A percentile compares a stretch with the other conserved stretches of the same genome.
phyloP scores from a whole-genome alignment of 2,797 vertebrate species.

The Sebastes hubbsi region DNA sequence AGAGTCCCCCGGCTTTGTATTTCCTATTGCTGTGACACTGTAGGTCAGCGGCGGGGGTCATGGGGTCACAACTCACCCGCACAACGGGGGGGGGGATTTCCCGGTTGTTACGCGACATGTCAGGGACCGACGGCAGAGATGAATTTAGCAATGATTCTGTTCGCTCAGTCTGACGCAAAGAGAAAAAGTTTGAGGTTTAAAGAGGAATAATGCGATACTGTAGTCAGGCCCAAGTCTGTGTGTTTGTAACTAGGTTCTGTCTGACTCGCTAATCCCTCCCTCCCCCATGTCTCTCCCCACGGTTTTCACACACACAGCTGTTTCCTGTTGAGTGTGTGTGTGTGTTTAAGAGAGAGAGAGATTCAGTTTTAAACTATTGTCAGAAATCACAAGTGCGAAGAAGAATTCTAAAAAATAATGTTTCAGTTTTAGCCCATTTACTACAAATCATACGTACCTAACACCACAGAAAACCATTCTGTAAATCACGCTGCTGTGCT shows the following conservation, averaged over 20 bases:
- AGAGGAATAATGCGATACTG: not conserved
- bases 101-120: conserved; percentile 41
- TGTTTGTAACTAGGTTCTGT: conserved; percentile 46
- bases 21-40: conserved; percentile 57
- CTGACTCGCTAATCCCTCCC: conserved; percentile 60
- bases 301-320: conserved; percentile 78
- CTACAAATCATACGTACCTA: not conserved
- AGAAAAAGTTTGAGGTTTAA: not conserved
- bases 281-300: conserved; percentile 57
- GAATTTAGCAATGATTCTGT: not conserved
- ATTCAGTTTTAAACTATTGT: conserved; percentile 36
- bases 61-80: conserved; percentile 45
- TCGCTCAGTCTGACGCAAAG: not conserved
- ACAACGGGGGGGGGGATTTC: conserved; percentile 29
- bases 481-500: not conserved
- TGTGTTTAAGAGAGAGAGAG: conserved; percentile 18
- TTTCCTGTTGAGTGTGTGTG: conserved; percentile 70
- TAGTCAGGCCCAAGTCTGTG: not conserved
- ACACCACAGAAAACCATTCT: not conserved
- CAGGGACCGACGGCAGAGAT: not conserved
- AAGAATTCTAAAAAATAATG: not conserved
- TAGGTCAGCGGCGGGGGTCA: conserved; percentile 64
- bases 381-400: conserved; percentile 8
- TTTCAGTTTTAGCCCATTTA: conserved; percentile 1
- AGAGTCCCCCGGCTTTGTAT: conserved; percentile 52